Evolutionary conservation across 1,140 invertebrate genomes (phyloP).

Genomic region (Dendroctonus ponderosae): DNA sequence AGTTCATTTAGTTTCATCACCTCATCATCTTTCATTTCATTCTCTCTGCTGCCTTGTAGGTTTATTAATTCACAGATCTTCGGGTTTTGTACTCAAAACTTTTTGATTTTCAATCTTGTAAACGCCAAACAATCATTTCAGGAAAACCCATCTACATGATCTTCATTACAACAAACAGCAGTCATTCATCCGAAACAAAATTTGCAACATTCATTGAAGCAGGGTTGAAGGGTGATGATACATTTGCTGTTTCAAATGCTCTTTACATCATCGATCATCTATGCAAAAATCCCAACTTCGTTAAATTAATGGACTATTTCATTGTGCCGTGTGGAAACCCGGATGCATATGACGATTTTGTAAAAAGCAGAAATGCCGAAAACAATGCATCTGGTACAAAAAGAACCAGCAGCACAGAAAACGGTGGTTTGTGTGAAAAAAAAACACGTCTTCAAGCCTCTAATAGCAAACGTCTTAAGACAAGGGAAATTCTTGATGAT

Average conservation of each 20-base stretch:
- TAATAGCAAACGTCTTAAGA: background rate
- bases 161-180: constrained; percentile 14
- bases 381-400: background rate
- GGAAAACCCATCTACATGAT: constrained; percentile 35
- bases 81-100: too few species aligned
- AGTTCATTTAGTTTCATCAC: too few species aligned
- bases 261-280: constrained; percentile 36
- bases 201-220: constrained; percentile 34
- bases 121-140: constrained; percentile 5
- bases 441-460: background rate
- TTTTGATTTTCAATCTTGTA: constrained; percentile 6
- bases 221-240: constrained; percentile 34
- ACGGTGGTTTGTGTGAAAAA: background rate
- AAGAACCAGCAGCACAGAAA: background rate
- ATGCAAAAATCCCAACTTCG: constrained; percentile 25
- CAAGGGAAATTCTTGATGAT: too few species aligned
- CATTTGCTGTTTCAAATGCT: constrained; percentile 34
- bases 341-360: constrained; percentile 33
- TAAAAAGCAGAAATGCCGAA: background rate
- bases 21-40: too few species aligned
- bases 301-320: constrained; percentile 34
- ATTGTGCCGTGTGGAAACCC: constrained; percentile 40
- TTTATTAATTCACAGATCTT: too few species aligned
- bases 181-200: constrained; percentile 13
- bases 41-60: too few species aligned